Conservation (phyloP, 2,113 vertebrate species). For the Parotia lawesii region DNA sequence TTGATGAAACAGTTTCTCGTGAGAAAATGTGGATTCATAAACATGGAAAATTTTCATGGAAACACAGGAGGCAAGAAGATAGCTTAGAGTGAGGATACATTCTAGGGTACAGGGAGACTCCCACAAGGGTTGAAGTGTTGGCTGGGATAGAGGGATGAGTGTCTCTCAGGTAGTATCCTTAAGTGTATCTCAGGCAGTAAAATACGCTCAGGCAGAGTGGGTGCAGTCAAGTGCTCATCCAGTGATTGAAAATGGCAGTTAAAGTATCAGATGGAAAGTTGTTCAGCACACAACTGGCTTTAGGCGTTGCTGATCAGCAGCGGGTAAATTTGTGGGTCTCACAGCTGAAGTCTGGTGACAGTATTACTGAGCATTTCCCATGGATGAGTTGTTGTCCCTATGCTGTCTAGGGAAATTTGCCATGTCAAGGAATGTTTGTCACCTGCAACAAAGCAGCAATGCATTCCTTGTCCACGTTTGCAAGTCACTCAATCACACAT, state of each 20-base stretch:
- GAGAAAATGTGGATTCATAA: slow-evolving; percentile 13
- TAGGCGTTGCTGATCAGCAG: background rate
- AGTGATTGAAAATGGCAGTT: background rate
- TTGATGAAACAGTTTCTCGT: slow-evolving; percentile 24
- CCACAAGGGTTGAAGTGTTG: background rate
- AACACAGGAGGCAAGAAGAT: background rate
- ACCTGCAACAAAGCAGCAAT: background rate
- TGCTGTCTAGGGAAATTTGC: background rate
- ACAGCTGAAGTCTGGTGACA: background rate
- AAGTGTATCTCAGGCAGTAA: background rate
- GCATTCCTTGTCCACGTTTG: background rate
- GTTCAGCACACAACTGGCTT: background rate
- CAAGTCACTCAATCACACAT: background rate
- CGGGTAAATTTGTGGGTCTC: background rate
- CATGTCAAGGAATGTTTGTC: background rate
- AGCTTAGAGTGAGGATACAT: background rate
- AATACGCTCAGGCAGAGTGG: background rate
- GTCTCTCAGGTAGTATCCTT: background rate
- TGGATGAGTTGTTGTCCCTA: background rate
- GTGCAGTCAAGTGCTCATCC: background rate
- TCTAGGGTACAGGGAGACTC: background rate
- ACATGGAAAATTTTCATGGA: background rate
- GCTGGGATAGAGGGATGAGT: background rate
- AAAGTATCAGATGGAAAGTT: background rate
- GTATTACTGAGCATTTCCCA: background rate